Base-by-base conservation (phyloP, 35 echinoderm and acorn worm species). In the Acanthaster planci region DNA sequence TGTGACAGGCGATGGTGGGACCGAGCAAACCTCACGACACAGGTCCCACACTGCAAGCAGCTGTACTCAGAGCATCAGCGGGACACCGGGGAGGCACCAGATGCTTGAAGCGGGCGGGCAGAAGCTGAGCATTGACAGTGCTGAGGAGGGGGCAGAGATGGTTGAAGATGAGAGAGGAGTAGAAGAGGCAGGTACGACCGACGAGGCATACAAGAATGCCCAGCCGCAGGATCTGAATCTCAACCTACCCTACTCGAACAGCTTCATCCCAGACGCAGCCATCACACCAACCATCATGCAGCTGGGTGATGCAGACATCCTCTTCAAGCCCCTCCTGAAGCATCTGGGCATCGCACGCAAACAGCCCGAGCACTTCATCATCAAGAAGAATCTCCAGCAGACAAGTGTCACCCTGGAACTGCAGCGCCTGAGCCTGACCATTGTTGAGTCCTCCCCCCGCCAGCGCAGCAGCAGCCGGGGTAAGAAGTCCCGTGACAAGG, bases 271-370 rank as follows among this genome's bases (percentile, higher is more conserved):
- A 26, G 39, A 34, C n/a, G 26, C 34, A 0, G 78, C 67, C 55
- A 40, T 83, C 5, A 93, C 94, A 26, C 35, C 93, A 23, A 89
- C 86, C 19, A 82, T 87, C 40, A 89, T 82, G 1, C 90, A 92
- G 55, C 81, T 92, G 17, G 94, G 90, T 6, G 90, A 97, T 88
- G 90, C 86, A 32, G 90, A 97, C 57, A 55, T 92, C 38, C 86
- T 97, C 51, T 97, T 97, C 55, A 97, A 87, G 55, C 90, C 94
- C 32, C 72, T 97, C 34, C 77, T 97, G 15, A 90, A 80, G n/a
- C 85, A 97, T 57, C 76, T 97, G 22, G 86, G 86, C 12, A 60
- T 97, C 18, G 38, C 81, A 27, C 53, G 56, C 21, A 83, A 83
- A 34, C 81, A 53, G 18, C 81, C 81, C 10, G 56, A 60, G 54